phyloP scores from a whole-genome alignment of 2,888 invertebrate species.

The Autographa pulchrina region DNA sequence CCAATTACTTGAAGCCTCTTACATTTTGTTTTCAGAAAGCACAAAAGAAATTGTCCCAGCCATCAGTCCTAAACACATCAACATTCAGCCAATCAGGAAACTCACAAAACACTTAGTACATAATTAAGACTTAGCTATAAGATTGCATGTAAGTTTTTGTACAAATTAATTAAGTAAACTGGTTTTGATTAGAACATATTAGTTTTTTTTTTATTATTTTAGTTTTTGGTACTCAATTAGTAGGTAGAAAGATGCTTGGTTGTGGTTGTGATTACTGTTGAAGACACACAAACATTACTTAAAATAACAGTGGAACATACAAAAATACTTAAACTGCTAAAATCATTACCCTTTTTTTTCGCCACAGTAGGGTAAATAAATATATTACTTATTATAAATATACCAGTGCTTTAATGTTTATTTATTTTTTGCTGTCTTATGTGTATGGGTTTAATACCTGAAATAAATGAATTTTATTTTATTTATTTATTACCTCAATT shows the following conservation, averaged over 20 bases:
- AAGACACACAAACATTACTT: no score
- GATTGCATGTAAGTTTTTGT: conserved; percentile 41
- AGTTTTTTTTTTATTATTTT: not conserved
- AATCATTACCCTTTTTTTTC: no score
- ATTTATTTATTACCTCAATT: no score
- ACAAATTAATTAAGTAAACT: conserved; percentile 40
- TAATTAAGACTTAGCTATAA: conserved; percentile 16
- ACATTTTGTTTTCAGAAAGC: conserved; percentile 75
- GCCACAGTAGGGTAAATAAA: no score
- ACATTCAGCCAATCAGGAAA: conserved; percentile 81
- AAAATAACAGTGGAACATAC: no score
- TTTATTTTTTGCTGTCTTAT: no score
- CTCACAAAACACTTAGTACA: conserved; percentile 73
- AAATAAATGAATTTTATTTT: no score
- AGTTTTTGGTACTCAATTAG: not conserved
- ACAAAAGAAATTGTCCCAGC: conserved; percentile 68
- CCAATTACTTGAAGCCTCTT: no score
- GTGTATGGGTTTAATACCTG: no score
- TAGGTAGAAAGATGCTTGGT: not conserved
- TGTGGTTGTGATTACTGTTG: not conserved
- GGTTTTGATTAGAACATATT: conserved; percentile 10
- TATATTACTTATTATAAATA: no score
- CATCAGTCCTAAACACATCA: conserved; percentile 71
- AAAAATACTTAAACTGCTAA: no score
- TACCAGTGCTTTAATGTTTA: no score